Conservation (phyloP, 2,888 invertebrate genomes). For the Apodemia zela region DNA sequence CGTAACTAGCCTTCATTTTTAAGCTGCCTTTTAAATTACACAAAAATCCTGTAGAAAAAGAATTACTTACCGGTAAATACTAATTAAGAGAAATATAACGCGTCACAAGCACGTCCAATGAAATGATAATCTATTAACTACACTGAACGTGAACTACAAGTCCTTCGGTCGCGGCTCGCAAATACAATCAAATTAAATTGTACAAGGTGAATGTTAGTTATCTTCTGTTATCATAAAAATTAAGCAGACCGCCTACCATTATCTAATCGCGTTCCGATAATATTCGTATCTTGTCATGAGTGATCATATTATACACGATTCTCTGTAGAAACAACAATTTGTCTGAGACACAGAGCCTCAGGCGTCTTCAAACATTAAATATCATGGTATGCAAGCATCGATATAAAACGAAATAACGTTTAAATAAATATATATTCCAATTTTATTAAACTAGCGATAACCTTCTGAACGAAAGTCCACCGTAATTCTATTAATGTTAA, state of each 20-base stretch:
- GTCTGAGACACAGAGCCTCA: slow-evolving; percentile 9
- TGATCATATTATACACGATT: slow-evolving; percentile 9
- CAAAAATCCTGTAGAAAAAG: neutral
- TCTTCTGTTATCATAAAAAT: slow-evolving; percentile 24
- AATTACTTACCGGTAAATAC: neutral
- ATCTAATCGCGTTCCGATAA: slow-evolving; percentile 29
- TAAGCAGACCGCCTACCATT: slow-evolving; percentile 23
- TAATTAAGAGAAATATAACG: neutral
- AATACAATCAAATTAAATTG: slow-evolving; percentile 10
- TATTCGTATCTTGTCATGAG: slow-evolving; percentile 21
- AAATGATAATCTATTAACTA: neutral
- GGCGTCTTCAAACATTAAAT: neutral
- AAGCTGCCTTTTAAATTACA: neutral
- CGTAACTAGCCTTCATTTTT: too few relatives aligned
- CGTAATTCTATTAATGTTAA: too few relatives aligned
- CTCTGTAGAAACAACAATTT: slow-evolving; percentile 2
- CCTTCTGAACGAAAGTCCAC: too few relatives aligned
- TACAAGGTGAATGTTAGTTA: slow-evolving; percentile 23
- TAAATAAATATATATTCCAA: neutral
- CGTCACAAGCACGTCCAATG: neutral
- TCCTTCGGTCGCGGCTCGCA: neutral
- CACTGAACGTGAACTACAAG: neutral
- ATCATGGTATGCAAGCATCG: neutral
- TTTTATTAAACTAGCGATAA: neutral
- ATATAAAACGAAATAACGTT: neutral